Conservation (phyloP, 2,888 invertebrate species). For the Hemaris fuciformis region DNA sequence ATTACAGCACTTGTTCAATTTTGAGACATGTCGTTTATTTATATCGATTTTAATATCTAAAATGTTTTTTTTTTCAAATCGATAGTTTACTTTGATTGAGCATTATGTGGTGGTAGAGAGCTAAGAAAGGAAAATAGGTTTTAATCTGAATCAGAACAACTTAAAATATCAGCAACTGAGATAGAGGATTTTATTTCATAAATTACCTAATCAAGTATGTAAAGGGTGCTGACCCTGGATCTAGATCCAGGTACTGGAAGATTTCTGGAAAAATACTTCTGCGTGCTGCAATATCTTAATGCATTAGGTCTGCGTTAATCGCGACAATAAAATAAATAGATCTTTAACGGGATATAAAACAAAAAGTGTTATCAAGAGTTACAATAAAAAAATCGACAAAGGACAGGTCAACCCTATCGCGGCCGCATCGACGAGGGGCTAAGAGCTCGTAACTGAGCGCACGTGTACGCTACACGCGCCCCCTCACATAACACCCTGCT, state of each 20-base stretch:
- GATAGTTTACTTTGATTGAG: no score
- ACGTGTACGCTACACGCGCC: constrained; percentile 65
- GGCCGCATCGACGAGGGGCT: constrained; percentile 45
- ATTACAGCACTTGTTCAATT: constrained; percentile 41
- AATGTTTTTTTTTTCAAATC: neutral
- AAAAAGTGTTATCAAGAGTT: constrained; percentile 19
- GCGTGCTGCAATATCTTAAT: no score
- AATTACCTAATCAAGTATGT: no score
- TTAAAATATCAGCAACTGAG: no score
- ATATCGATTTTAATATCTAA: constrained; percentile 12
- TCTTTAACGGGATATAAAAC: neutral
- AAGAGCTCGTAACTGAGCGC: constrained; percentile 62
- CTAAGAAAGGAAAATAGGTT: no score
- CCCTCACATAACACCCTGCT: constrained; percentile 51
- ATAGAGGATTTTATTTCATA: no score
- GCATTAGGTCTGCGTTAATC: no score
- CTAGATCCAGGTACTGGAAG: no score
- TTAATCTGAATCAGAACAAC: no score
- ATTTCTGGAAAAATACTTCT: no score
- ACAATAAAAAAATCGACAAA: constrained; percentile 49
- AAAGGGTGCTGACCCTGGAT: no score
- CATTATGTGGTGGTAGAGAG: no score
- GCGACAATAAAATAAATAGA: neutral
- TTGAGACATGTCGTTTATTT: neutral
- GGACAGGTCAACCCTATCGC: constrained; percentile 65